Evolutionary conservation across 2,797 vertebrate species (phyloP), one percentile per base, ranked within the genome.

Genomic region (Girardinus metallicus): DNA sequence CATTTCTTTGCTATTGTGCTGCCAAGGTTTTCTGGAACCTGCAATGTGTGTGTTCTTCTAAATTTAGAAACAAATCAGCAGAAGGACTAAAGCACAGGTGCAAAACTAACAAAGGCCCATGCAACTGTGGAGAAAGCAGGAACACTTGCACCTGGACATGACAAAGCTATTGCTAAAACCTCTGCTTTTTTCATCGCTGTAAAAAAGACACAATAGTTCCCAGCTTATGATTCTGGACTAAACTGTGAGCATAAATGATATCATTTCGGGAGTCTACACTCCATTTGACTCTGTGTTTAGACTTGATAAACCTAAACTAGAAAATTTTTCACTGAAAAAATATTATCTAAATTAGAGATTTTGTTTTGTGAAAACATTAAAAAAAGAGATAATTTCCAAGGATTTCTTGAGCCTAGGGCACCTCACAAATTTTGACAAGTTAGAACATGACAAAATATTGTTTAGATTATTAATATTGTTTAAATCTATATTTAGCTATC

Each of bases 91-190:
- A 64, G 73, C 80, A 29, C 64, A 46, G 73, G 76, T 81, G 79
- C 29, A 12, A 55, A 80, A 79, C 68, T 82, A 78, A 3, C 41
- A 34, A 80, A 53, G 55, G 36, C 49, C 68, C 23, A 10, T n/a
- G 76, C 76, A 68, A 23, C 16, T 62, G 29, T 60, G 73, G 73
- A 80, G 78, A 77, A 41, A 26, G 34, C 62, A n/a, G 0, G 13
- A 8, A 21, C 29, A 44, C 39, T 16, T n/a, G 1, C 36, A 75
- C 76, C 26, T 47, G 31, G 43, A 55, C 41, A 82, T 75, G 4
- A 74, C 26, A 83, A 66, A 77, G 72, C 82, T 74, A 77, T 83
- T 79, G 80, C 75, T 8, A 0, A 71, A 75, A 77, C 72, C 85
- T 84, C 41, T n/a, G 68, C 23, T 29, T 44, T n/a, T n/a, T 71